Base-by-base conservation (phyloP, 2,797 vertebrate species). In the Scarus forsteni region DNA sequence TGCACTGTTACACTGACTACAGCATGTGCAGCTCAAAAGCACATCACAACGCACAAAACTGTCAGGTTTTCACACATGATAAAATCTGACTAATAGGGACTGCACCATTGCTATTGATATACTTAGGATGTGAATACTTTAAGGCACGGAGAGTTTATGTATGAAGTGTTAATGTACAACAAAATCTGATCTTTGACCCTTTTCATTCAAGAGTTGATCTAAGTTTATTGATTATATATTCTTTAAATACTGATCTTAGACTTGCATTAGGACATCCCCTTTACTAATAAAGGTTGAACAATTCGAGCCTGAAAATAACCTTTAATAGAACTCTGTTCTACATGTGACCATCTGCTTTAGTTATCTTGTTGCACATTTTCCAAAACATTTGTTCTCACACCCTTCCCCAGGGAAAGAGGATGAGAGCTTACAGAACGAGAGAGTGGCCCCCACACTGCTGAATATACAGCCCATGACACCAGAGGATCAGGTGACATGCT, bases 401-500 rank as follows among this genome's bases (percentile, higher is more conserved):
- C 52, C 38, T 35, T 64, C 68, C 77, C 79, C 51, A 2, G 70
- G 72, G 79, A 68, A 18, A 62, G n/a, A 58, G 52, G 77, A 63
- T 60, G 61, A 71, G 72, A 57, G 68, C 65, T 80, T 75, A 85
- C 64, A 48, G 66, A 49, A 64, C 34, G 39, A 43, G 12, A 69
- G 60, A 73, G 67, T 43, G 69, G 75, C 81, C 89, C 81, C 80
- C 77, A 91, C 77, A 77, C 82, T 53, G 52, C 72, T 73, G 54
- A 82, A 75, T 75, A 66, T 54, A 75, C 54, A 57, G 60, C 13
- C 14, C 19, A 78, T 68, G 83, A 75, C 68, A 66, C 60, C 15
- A 44, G 52, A 48, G 74, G 81, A 89, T 90, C 87, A 77, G 67
- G 66, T 91, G 81, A 91, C 88, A 87, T 52, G 73, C 85, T 70